These are phyloP conservation scores for Schizopygopsis pylzovi DNA, from an alignment of 2,797 vertebrate genomes.

Conservation along the genomic window DNA sequence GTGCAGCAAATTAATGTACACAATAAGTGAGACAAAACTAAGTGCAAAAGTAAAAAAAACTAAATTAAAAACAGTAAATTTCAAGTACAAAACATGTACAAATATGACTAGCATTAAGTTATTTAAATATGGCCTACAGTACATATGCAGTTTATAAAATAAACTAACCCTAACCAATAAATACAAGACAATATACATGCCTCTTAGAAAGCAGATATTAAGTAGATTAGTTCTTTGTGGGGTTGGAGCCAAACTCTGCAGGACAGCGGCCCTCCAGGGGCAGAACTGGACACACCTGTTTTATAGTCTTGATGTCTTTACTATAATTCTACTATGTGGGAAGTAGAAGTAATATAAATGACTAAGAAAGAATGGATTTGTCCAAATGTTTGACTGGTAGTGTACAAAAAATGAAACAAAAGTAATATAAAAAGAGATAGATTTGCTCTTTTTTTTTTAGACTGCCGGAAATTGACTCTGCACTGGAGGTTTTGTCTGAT, in stretches of 20 bases:
- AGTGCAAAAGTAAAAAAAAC: not conserved
- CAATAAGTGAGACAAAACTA: not conserved
- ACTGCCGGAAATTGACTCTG: constrained; percentile 93
- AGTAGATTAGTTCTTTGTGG: not conserved
- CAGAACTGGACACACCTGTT: not conserved
- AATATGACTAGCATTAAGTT: not conserved
- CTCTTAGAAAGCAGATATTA: not conserved
- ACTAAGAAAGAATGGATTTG: not conserved
- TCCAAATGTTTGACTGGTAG: not conserved
- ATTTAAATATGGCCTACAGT: not conserved
- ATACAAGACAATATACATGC: not conserved
- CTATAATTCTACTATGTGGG: not conserved
- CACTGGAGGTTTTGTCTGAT: constrained; percentile 91
- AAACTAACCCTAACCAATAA: not conserved
- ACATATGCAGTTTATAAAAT: not conserved
- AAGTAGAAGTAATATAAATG: not conserved
- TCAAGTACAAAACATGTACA: not conserved
- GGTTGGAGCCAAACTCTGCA: not conserved
- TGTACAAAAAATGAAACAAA: not conserved
- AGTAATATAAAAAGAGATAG: not conserved
- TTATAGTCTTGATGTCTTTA: not conserved
- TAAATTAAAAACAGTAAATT: not conserved
- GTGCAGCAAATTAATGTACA: not conserved
- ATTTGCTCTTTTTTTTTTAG: constrained; percentile 68
- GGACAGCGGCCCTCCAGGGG: not conserved